Conservation (phyloP, 2,888 invertebrate genomes). For the Emmelina monodactyla region DNA sequence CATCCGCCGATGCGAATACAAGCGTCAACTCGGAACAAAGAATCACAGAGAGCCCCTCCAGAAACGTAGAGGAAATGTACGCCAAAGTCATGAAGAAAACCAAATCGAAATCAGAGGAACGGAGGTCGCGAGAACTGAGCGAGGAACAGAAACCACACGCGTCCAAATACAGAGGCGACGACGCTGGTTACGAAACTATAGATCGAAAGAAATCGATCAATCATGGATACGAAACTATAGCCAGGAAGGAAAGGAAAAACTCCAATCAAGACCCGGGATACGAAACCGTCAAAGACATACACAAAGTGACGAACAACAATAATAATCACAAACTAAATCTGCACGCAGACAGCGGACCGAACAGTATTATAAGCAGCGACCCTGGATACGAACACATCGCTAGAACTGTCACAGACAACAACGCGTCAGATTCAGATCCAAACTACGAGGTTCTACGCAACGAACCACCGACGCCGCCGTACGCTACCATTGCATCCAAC, state of each 20-base stretch:
- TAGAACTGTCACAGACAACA: constrained; percentile 44
- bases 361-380: constrained; percentile 70
- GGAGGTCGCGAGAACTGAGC: constrained; percentile 35
- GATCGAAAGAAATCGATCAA: constrained; percentile 50
- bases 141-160: constrained; percentile 23
- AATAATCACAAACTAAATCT: constrained; percentile 40
- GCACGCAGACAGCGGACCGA: constrained; percentile 60
- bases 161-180: constrained; percentile 45
- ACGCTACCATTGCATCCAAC: constrained; percentile 52
- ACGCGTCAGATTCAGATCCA: constrained; percentile 73
- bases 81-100: constrained; percentile 84
- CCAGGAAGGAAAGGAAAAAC: constrained; percentile 39
- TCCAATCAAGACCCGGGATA: constrained; percentile 70
- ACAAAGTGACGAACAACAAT: constrained; percentile 33
- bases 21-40: constrained; percentile 40
- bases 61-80: constrained; percentile 88
- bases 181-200: constrained; percentile 60
- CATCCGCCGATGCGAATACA: constrained; percentile 35
- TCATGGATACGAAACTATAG: constrained; percentile 70
- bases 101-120: constrained; percentile 49
- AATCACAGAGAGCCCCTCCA: constrained; percentile 64
- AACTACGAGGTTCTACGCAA: constrained; percentile 81
- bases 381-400: constrained; percentile 77
- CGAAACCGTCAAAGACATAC: constrained; percentile 63
- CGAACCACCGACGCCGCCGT: constrained; percentile 57